phyloP scores from a whole-genome alignment of 2,888 invertebrate genomes.

The Hypsopygia costalis region DNA sequence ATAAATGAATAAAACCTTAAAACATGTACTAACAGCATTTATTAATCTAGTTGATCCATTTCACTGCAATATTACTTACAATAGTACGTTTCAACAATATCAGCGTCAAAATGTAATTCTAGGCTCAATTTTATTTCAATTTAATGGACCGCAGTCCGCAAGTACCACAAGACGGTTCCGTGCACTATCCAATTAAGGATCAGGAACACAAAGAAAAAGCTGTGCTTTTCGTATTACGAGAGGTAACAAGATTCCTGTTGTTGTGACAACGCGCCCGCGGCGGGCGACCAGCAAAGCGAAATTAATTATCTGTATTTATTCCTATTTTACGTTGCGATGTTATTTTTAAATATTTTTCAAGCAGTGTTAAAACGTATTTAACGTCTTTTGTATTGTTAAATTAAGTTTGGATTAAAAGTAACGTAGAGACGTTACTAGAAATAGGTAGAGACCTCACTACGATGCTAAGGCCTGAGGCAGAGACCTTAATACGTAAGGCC shows the following conservation, averaged over 20 bases:
- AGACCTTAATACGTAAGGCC: too few species aligned
- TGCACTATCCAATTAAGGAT: constrained; percentile 2
- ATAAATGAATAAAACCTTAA: too few species aligned
- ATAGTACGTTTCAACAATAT: too few species aligned
- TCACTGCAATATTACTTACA: too few species aligned
- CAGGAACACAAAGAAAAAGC: neutral
- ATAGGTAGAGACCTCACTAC: too few species aligned
- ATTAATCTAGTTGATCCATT: neutral
- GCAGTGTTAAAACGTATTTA: too few species aligned
- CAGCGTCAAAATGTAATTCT: neutral
- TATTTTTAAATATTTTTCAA: too few species aligned
- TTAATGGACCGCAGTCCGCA: constrained; percentile 1
- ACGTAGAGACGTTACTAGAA: too few species aligned
- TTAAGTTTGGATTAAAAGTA: too few species aligned
- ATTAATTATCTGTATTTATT: neutral
- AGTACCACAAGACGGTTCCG: neutral
- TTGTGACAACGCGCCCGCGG: neutral
- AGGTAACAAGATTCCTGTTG: neutral
- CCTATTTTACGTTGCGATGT: too few species aligned
- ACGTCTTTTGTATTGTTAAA: too few species aligned
- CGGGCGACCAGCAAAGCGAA: neutral
- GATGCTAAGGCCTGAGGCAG: too few species aligned
- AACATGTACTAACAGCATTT: neutral
- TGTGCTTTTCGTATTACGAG: neutral
- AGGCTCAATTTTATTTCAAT: neutral